Percentiles rank a stretch among this genome's conserved stretches.
These are phyloP conservation scores for Ptychobarbus kaznakovi DNA, from an alignment of 2,797 vertebrate species.

Conservation along the genomic window DNA sequence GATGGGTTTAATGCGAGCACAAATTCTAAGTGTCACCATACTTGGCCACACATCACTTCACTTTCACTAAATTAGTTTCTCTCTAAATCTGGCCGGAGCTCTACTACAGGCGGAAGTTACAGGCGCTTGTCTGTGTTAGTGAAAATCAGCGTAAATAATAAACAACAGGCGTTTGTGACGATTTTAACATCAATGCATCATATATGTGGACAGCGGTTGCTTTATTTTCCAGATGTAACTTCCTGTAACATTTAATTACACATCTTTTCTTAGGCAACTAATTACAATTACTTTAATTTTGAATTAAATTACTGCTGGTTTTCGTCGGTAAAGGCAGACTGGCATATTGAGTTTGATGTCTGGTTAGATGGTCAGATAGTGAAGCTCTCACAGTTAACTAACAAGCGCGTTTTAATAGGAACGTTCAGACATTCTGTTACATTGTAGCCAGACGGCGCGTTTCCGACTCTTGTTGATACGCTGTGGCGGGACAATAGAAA, in stretches of 20 bases:
- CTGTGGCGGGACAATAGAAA: neutral
- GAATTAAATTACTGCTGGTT: too few relatives aligned
- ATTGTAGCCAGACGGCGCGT: neutral
- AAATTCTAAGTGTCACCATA: too few relatives aligned
- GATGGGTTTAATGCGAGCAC: too few relatives aligned
- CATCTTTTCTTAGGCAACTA: too few relatives aligned
- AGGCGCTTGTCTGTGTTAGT: conserved; percentile 21
- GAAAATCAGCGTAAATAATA: conserved; percentile 25
- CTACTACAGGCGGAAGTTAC: conserved; percentile 56
- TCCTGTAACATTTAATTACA: too few relatives aligned
- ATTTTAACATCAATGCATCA: neutral
- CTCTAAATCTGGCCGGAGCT: conserved; percentile 18
- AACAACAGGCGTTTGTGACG: neutral
- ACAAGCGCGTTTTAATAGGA: neutral
- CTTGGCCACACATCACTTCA: too few relatives aligned
- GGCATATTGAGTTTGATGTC: conserved; percentile 6
- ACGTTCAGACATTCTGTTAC: conserved; percentile 6
- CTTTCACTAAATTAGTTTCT: too few relatives aligned
- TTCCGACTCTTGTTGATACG: conserved; percentile 2
- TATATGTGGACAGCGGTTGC: neutral
- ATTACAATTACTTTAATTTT: too few relatives aligned
- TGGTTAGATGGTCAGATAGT: neutral
- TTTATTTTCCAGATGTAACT: neutral
- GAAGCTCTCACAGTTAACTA: neutral
- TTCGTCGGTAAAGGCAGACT: neutral